Conservation (phyloP, 2,797 vertebrate species). For the Chaunax sp. region DNA sequence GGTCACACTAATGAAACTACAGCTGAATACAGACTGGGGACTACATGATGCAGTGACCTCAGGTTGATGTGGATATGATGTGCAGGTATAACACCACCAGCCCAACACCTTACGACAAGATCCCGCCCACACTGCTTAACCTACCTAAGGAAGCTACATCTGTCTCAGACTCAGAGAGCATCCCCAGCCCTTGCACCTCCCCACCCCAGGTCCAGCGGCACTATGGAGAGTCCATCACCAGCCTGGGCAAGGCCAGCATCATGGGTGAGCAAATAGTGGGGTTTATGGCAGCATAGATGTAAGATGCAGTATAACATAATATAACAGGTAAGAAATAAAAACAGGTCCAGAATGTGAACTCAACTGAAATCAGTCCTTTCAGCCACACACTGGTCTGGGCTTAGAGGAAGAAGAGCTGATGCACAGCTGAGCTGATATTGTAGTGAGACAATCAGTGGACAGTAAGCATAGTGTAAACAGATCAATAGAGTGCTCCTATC, state of each 20-base stretch:
- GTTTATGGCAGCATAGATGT: background rate
- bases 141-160: constrained; percentile 86
- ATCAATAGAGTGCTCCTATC: constrained; percentile 57
- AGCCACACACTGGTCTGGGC: background rate
- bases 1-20: background rate
- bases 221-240: constrained; percentile 96
- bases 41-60: background rate
- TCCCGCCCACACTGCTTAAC: constrained; percentile 91
- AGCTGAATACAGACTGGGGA: constrained; percentile 2
- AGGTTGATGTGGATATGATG: constrained; percentile 9
- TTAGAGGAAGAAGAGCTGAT: constrained; percentile 16
- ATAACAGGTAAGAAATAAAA: background rate
- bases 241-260: constrained; percentile 95
- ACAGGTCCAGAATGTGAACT: background rate
- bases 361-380: background rate
- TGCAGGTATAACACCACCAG: constrained; percentile 90
- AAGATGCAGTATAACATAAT: background rate
- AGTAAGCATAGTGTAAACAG: constrained; percentile 6
- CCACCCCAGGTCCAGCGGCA: constrained; percentile 89
- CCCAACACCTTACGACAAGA: constrained; percentile 89
- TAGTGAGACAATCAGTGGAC: constrained; percentile 22
- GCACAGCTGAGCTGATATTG: too few relatives aligned
- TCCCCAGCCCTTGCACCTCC: constrained; percentile 92
- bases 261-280: constrained; percentile 82
- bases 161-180: constrained; percentile 86